Evolutionary conservation across 1,140 invertebrate genomes (phyloP).

Genomic region (Aethina tumida): DNA sequence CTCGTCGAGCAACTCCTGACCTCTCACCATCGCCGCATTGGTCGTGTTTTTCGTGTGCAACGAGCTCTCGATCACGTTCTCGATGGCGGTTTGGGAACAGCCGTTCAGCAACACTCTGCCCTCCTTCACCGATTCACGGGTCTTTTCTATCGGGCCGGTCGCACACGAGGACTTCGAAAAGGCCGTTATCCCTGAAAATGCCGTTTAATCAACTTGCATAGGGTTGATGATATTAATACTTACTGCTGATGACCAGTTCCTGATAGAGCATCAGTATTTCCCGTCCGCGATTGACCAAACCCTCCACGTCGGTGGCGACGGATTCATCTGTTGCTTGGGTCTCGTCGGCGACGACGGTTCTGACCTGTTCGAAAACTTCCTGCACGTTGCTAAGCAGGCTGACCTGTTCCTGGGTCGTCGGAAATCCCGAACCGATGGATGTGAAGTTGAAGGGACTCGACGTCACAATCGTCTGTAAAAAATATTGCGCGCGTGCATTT

Average conservation of each 20-base stretch:
- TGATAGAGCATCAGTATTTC: constrained; percentile 12
- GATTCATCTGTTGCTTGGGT: constrained; percentile 16
- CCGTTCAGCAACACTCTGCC: constrained; percentile 7
- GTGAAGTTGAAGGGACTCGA: not conserved
- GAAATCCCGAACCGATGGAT: constrained; percentile 19
- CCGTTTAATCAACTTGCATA: too few relatives aligned
- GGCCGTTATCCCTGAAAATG: constrained; percentile 9
- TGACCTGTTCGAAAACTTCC: constrained; percentile 24
- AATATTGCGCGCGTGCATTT: too few relatives aligned
- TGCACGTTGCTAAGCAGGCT: constrained; percentile 23
- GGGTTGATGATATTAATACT: too few relatives aligned
- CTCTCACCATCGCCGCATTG: constrained; percentile 13
- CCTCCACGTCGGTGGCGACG: constrained; percentile 19
- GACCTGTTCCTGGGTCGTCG: constrained; percentile 23
- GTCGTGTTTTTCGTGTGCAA: constrained; percentile 11
- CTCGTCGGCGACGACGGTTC: constrained; percentile 16
- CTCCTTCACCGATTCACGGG: constrained; percentile 15
- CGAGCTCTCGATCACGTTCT: constrained; percentile 11
- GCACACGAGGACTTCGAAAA: constrained; percentile 8
- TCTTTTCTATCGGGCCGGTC: constrained; percentile 6
- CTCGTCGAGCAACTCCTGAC: constrained; percentile 21
- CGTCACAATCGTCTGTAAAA: not conserved
- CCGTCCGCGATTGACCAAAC: constrained; percentile 14
- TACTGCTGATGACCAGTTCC: constrained; percentile 22
- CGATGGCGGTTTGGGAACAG: constrained; percentile 7